Conservation (phyloP, 2,797 vertebrate species). For the Acanthurus leucopareius region DNA sequence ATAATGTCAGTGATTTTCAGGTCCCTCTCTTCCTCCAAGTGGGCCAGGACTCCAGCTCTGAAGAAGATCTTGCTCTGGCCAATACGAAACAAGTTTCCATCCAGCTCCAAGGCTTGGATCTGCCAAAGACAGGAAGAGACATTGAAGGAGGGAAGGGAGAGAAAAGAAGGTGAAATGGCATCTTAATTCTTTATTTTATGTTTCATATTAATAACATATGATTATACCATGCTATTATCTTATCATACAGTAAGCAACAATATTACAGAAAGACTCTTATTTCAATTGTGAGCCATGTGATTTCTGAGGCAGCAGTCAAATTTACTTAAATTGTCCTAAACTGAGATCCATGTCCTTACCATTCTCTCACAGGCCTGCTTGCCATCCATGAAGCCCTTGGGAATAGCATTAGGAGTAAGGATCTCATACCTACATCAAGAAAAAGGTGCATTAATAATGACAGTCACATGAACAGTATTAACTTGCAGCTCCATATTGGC, state of each 20-base stretch:
- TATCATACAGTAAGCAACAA: background rate
- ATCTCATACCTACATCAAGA: conserved; percentile 92
- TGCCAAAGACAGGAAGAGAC: conserved; percentile 58
- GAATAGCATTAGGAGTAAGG: conserved; percentile 97
- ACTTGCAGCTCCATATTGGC: background rate
- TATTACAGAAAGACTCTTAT: background rate
- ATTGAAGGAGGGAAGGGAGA: too few species aligned
- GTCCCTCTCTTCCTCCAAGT: conserved; percentile 96
- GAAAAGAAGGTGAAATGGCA: too few species aligned
- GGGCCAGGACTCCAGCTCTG: conserved; percentile 95
- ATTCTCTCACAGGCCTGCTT: conserved; percentile 98
- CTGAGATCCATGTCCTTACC: conserved; percentile 78
- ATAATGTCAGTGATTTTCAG: conserved; percentile 99
- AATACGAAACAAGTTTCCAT: conserved; percentile 95
- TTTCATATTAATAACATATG: background rate
- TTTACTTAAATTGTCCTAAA: conserved; percentile 27
- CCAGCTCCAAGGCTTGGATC: conserved; percentile 95
- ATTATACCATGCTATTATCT: background rate
- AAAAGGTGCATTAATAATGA: conserved; percentile 19
- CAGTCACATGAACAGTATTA: background rate
- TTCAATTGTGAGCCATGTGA: background rate
- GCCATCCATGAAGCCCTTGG: conserved; percentile 98
- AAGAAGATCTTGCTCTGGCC: conserved; percentile 99
- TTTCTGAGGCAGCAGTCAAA: conserved; percentile 70
- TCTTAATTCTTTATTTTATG: background rate